Base-by-base conservation (phyloP, 2,113 vertebrate species). In the Polypterus senegalus region DNA sequence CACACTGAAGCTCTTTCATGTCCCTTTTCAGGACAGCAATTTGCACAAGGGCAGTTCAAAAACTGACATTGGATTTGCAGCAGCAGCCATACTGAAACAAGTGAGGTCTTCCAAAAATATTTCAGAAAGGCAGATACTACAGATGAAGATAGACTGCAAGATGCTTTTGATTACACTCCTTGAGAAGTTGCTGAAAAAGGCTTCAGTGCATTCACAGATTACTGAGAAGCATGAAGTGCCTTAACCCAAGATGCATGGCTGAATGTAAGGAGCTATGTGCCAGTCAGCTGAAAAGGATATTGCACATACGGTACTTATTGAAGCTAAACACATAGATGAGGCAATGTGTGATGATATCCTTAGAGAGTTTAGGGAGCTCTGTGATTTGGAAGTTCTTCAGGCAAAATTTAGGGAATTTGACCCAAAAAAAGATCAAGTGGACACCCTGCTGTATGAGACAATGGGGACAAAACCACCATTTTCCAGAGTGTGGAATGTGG, bases 121-220 rank as follows among this genome's bases (percentile, higher is more conserved):
- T 27, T 27, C 27, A 62, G 60, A 66, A 45, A 62, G 59, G 48
- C 67, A 65, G 51, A 51, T 9, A 58, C 55, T 62, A 48, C 63
- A 69, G 9, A 46, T 70, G 51, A 65, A 65, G 66, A 61, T 68
- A 51, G 63, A 61, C 61, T 68, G 55, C 55, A 71, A 61, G 54
- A 61, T 10, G 54, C 49, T 63, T 55, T 61, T 68, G 63, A 63
- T 66, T n/a, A 63, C 58, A 58, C 62, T 70, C 6, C 58, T 61
- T 60, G 48, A 64, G 27, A 65, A 65, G 60, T n/a, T 65, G 46
- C 61, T 70, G 61, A 68, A 61, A 65, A 71, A 71, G 61, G 59
- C 58, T 68, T 61, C 63, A 60, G 46, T 64, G 44, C 61, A 71
- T 62, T 27, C 52, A 69, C 52, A 56, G 46, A 43, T 61, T 65